Base-by-base conservation (phyloP, 2,113 vertebrate genomes). In the Neolamprologus sp. region DNA sequence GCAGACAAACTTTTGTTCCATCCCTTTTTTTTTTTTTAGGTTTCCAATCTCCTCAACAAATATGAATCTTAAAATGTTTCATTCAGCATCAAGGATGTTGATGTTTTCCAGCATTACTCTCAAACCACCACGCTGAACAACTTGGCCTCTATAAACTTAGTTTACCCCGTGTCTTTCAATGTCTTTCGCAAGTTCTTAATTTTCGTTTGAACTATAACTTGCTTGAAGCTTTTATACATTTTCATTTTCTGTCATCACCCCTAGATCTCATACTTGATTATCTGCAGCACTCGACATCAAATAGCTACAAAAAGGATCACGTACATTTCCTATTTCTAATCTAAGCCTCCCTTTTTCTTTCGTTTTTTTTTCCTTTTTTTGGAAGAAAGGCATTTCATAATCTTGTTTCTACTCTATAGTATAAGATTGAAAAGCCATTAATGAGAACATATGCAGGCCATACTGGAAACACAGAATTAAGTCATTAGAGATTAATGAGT, bases 401-500 rank as follows among this genome's bases (percentile, higher is more conserved):
- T 90, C 87, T 89, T 49, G 65, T 82, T 54, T 80, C 58, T 82
- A 87, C 85, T 91, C 88, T 82, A 75, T 88, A 88, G 53, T 82
- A 84, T 85, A 57, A 88, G 92, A 91, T 92, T 92, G 93, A 94
- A 95, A 94, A 93, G 89, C 84, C 80, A 94, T 94, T 94, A 96
- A 93, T 88, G 85, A 92, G 89, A 94, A 95, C 88, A 95, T 93
- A 92, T 28, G 11, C 91, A 78, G 87, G 86, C 87, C 85, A 88
- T 85, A 89, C 47, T 68, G 87, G 89, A 58, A 93, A 94, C 88
- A 94, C 90, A 82, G 87, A 94, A 92, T 89, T 87, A 93, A 94
- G 85, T 84, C 93, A 93, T 95, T 95, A 94, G 92, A 94, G 92
- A 94, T 93, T 92, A 94, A 95, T 94, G 92, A 92, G 92, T 88